Evolutionary conservation across 2,888 invertebrate genomes (phyloP).

Genomic region (Ariolimax columbianus): DNA sequence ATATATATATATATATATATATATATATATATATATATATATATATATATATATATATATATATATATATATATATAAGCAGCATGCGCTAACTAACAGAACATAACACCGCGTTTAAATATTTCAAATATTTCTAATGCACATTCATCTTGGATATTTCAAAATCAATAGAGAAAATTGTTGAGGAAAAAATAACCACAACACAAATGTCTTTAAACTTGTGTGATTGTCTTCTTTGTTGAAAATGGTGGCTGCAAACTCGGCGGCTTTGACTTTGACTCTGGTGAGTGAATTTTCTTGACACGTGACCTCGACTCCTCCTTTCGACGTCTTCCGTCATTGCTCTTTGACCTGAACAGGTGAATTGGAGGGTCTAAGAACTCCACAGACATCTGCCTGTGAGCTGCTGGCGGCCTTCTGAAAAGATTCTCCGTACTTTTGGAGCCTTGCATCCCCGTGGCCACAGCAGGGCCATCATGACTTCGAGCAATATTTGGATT

Average conservation of each 20-base stretch:
- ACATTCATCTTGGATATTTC: no score
- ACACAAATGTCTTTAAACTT: conserved; percentile 6
- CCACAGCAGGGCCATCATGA: neutral
- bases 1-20: no score
- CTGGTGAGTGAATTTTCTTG: neutral
- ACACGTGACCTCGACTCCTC: neutral
- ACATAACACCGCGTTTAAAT: no score
- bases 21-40: no score
- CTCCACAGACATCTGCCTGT: conserved; percentile 58
- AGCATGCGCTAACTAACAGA: no score
- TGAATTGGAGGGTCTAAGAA: conserved; percentile 57
- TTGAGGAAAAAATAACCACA: no score
- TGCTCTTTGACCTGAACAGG: conserved; percentile 28
- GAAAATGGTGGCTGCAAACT: conserved; percentile 1
- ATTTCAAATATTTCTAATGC: no score
- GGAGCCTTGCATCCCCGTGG: neutral
- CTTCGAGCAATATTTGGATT: neutral
- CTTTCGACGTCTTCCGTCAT: neutral
- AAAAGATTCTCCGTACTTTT: conserved; percentile 31
- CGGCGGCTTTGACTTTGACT: conserved; percentile 4
- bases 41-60: no score
- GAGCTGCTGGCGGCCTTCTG: neutral
- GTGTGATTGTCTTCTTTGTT: neutral
- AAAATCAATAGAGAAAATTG: no score
- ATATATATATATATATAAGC: no score